These are phyloP conservation scores for Cistogaster globosa DNA, from an alignment of 2,888 invertebrate species.

Conservation along the genomic window DNA sequence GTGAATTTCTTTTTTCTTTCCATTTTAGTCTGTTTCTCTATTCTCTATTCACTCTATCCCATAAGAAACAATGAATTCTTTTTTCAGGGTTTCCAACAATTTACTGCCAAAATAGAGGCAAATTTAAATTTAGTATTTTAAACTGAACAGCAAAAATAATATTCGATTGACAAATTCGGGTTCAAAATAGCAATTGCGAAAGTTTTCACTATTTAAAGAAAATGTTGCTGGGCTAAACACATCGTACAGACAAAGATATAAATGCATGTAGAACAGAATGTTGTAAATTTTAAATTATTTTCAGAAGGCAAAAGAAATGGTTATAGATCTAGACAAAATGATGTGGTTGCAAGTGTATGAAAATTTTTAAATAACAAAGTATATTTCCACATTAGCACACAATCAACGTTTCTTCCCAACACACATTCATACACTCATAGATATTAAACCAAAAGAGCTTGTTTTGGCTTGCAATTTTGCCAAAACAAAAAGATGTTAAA, in stretches of 20 bases:
- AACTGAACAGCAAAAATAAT: too few relatives aligned
- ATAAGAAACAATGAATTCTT: too few relatives aligned
- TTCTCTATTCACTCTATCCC: too few relatives aligned
- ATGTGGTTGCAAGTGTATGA: neutral
- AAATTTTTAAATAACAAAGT: slow-evolving; percentile 27
- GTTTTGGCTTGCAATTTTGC: slow-evolving; percentile 10
- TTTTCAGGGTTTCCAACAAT: too few relatives aligned
- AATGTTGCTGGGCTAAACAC: slow-evolving; percentile 9
- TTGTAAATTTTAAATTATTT: neutral
- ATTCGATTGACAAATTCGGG: too few relatives aligned
- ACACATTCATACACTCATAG: neutral
- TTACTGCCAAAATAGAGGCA: too few relatives aligned
- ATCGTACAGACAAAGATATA: neutral
- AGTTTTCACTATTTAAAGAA: neutral
- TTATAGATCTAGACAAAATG: neutral
- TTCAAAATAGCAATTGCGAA: too few relatives aligned
- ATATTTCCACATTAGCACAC: slow-evolving; percentile 12
- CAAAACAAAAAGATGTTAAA: neutral
- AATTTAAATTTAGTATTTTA: too few relatives aligned
- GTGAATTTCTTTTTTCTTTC: too few relatives aligned
- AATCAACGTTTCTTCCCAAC: neutral
- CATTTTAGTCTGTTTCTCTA: too few relatives aligned
- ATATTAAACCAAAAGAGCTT: neutral
- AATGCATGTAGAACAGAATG: neutral
- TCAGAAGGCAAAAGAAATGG: slow-evolving; percentile 3